These are phyloP conservation scores for Brachionus rotundiformis DNA, from an alignment of 1,140 invertebrate genomes.

Conservation along the genomic window DNA sequence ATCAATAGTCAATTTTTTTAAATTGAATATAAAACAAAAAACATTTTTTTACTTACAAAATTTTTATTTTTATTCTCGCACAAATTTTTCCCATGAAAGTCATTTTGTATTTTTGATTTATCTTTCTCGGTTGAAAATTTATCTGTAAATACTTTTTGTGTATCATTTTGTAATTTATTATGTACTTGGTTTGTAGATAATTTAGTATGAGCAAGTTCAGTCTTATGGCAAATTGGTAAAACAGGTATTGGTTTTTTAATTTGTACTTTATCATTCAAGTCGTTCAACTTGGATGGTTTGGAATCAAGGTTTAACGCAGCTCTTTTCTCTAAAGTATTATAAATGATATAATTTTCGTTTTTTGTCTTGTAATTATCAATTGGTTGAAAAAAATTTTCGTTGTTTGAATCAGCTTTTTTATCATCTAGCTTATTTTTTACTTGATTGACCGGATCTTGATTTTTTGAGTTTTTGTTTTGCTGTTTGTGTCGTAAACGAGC, in stretches of 20 bases:
- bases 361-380: background rate
- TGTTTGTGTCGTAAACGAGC: constrained; percentile 38
- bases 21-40: too few relatives aligned
- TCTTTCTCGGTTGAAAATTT: too few relatives aligned
- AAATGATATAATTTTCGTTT: background rate
- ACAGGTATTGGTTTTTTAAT: constrained; percentile 38
- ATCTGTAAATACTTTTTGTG: too few relatives aligned
- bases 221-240: background rate
- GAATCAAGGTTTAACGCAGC: background rate
- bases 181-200: background rate
- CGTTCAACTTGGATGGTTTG: background rate
- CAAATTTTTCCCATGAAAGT: too few relatives aligned
- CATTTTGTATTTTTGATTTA: too few relatives aligned
- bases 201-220: background rate
- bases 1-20: too few relatives aligned
- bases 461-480: constrained; percentile 22
- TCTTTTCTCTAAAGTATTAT: background rate
- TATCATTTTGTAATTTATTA: background rate
- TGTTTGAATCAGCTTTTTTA: background rate
- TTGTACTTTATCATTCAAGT: background rate
- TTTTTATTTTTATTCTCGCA: too few relatives aligned
- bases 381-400: constrained; percentile 37
- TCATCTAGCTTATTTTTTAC: background rate
- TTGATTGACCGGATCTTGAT: background rate
- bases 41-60: too few relatives aligned